Evolutionary conservation across 2,113 vertebrate genomes (phyloP), one percentile per base, ranked within the genome.

Genomic region (Pseudorasbora parva): DNA sequence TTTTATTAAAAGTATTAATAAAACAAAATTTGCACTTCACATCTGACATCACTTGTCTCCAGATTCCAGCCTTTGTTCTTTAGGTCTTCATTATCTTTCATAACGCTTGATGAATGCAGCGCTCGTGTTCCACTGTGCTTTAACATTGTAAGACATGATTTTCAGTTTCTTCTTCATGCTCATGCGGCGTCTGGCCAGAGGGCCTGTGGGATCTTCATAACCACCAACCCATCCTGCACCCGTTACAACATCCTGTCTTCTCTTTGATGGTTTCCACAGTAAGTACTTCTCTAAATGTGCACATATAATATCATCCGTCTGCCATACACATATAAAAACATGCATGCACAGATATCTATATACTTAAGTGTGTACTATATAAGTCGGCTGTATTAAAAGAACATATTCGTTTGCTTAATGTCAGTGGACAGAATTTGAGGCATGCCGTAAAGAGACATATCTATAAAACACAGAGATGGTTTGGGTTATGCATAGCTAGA

Each of bases 201-300:
- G 56, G 33, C 17, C n/a, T 60, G 33, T 59, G 49, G 49, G 66
- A 66, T 78, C n/a, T 59, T 56, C 64, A n/a, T 51, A 57, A 30
- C 56, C 79, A 14, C 56, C 86, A 60, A 41, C 79, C 73, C 84
- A 81, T 82, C 78, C 23, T 60, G n/a, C 51, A 25, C 11, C 76
- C 64, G 21, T 54, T 54, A 54, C 49, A 84, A 90, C 91, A 92
- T 90, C 89, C 91, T 89, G 88, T 89, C 86, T 66, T 81, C 78
- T 86, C 86, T 92, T 93, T 91, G 86, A 93, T 90, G 86, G 83
- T 27, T 45, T 17, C 14, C 71, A 73, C 45, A 74, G 72, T 74
- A 84, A 75, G 25, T 76, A 33, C 30, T 33, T 37, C 51, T 12
- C 27, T 76, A 19, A 43, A 59, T 78, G 19, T 78, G 30, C 54